Evolutionary conservation across 1,140 invertebrate species (phyloP).

Genomic region (Drosophila pseudoananassae): DNA sequence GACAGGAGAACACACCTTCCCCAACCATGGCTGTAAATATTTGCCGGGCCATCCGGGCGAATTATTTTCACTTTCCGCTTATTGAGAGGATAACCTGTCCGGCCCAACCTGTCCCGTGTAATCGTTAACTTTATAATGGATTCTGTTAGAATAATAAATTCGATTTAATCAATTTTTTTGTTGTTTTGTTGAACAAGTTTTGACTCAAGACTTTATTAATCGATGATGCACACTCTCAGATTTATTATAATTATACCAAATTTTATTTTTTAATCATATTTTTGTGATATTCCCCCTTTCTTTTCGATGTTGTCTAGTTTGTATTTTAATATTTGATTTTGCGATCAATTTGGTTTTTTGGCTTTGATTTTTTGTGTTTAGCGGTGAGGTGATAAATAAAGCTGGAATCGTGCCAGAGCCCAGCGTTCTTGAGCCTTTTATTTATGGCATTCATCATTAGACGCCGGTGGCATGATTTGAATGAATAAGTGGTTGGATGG

Average conservation of each 20-base stretch:
- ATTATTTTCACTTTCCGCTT: conserved; percentile 50
- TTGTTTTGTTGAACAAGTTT: conserved; percentile 20
- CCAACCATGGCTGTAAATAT: conserved; percentile 15
- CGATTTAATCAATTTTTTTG: conserved; percentile 39
- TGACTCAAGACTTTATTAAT: conserved; percentile 30
- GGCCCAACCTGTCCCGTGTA: conserved; percentile 48
- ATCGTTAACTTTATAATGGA: conserved; percentile 49
- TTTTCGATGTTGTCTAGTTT: conserved; percentile 28
- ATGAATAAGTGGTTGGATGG: conserved; percentile 53
- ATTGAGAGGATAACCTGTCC: conserved; percentile 25
- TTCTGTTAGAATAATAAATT: conserved; percentile 47
- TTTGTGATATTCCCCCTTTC: conserved; percentile 3
- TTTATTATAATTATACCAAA: conserved; percentile 18
- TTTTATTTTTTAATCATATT: conserved; percentile 22
- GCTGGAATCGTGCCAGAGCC: conserved; percentile 26
- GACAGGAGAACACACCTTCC: not conserved
- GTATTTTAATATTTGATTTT: conserved; percentile 12
- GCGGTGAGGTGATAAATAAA: conserved; percentile 41
- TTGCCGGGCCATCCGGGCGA: conserved; percentile 22
- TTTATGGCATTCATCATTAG: conserved; percentile 68
- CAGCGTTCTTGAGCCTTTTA: conserved; percentile 48
- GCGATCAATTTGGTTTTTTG: conserved; percentile 8
- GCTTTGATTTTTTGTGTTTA: conserved; percentile 29
- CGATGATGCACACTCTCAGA: conserved; percentile 36
- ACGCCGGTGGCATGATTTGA: conserved; percentile 59